Evolutionary conservation across 2,888 invertebrate species (phyloP), one percentile per base, ranked within the genome.

Genomic region (Lapara coniferarum): DNA sequence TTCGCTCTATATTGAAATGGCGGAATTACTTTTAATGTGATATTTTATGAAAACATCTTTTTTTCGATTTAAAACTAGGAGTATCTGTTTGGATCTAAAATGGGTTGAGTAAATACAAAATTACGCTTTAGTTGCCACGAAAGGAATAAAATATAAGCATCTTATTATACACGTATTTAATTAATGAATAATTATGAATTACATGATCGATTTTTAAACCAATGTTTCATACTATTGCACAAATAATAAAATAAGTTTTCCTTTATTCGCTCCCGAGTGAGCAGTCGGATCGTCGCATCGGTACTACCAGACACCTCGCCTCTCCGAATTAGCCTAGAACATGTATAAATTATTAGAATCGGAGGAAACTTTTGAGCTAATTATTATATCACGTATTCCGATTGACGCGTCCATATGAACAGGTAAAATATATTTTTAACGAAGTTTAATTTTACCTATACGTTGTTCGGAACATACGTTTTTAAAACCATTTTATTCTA

Each of bases 261-360:
- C 16, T 53, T 53, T 69, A 63, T 51, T 30, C 57, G 58, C 58
- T 58, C 12, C 53, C 49, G 19, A 63, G 37, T 19, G 49, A 51
- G 16, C 58, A 77, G 30, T 77, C 63, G 4, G 69, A 69, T 75
- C 74, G 70, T 74, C 68, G 72, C 73, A 77, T 77, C 74, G 78
- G 75, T 76, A 75, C 77, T 75, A 75, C 79, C 83, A 82, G 84
- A 84, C 82, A 72, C 77, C 72, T 67, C 72, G 79, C 81, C 77
- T 77, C 81, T 77, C 82, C 77, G 78, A 85, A 87, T 87, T 87
- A 87, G 86, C 79, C 75, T 74, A 75, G 77, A 77, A 82, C 81
- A 77, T 86, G 82, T 82, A 85, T 87, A 85, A 85, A 86, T 83
- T 78, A 85, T 82, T 74, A 74, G 78, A 80, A 85, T 84, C 79